Evolutionary conservation across 2,888 invertebrate species (phyloP), one percentile per base, ranked within the genome.

Genomic region (Tipula lateralis): DNA sequence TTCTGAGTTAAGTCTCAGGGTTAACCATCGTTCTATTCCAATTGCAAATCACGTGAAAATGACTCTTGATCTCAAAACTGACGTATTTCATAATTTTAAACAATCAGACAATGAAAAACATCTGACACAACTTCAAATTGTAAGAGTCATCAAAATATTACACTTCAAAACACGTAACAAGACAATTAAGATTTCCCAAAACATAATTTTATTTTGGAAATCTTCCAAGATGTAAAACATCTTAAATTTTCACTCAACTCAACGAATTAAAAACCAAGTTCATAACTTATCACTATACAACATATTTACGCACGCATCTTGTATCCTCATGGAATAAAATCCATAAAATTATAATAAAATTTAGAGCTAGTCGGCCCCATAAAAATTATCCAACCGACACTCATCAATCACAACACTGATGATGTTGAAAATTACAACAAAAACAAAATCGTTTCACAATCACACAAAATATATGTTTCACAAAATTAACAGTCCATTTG

Each of bases 391-490:
- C 44, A 16, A 50, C 44, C 66, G 24, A 66, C 66, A 66, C 66
- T 19, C 66, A 66, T 66, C 66, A 66, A 19, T 66, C 66, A 66
- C 24, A 24, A 66, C 24, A 24, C 24, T 24, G 24, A 66, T 66
- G 66, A 66, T 66, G n/a, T n/a, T n/a, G 66, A 66, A 66, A 50
- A 50, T 50, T n/a, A n/a, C n/a, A n/a, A n/a, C n/a, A 50, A 50
- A 66, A 44, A 16, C 16, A 12, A 32, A 36, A 66, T n/a, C n/a
- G 24, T 66, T 66, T 66, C 66, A 66, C 66, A 66, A 66, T 66
- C 66, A 66, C 66, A 7, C 19, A 24, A 66, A 13, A 39, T 13
- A 66, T 39, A 66, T 24, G 66, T 19, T 66, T 24, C 66, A 66
- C 66, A 66, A 66, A 66, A 66, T 66, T 66, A 66, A 66, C 66